Evolutionary conservation across 2,113 vertebrate genomes (phyloP).

Genomic region (Empidonax traillii): DNA sequence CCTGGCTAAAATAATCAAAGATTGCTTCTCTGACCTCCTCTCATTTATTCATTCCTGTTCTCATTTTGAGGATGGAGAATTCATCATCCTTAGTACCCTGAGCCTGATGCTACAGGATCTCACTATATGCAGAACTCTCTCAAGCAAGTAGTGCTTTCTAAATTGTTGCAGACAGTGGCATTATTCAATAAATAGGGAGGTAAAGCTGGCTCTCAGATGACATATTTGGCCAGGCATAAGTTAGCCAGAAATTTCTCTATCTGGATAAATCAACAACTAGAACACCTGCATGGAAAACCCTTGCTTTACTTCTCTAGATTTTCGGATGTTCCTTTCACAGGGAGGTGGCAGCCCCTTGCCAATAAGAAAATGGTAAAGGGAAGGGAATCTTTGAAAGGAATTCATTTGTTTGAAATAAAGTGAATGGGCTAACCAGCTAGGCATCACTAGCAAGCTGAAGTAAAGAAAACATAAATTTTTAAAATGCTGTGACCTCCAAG

Average conservation of each 20-base stretch:
- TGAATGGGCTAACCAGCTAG: neutral
- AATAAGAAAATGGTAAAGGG: neutral
- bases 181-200: neutral
- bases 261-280: neutral
- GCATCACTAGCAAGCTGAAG: neutral
- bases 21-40: neutral
- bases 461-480: neutral
- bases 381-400: neutral
- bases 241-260: neutral
- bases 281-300: neutral
- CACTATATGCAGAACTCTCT: neutral
- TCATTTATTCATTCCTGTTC: neutral
- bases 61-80: neutral
- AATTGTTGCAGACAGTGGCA: neutral
- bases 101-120: neutral
- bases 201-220: neutral
- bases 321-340: neutral
- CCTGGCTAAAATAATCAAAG: neutral
- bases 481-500: neutral
- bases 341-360: neutral
- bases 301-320: neutral
- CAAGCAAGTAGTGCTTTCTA: neutral
- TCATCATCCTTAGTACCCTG: neutral
- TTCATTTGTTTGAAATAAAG: neutral
- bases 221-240: neutral